A percentile compares a stretch with the other conserved stretches of the same genome.
Conservation (phyloP, 2,888 invertebrate species). For the Cactoblastis cactorum region DNA sequence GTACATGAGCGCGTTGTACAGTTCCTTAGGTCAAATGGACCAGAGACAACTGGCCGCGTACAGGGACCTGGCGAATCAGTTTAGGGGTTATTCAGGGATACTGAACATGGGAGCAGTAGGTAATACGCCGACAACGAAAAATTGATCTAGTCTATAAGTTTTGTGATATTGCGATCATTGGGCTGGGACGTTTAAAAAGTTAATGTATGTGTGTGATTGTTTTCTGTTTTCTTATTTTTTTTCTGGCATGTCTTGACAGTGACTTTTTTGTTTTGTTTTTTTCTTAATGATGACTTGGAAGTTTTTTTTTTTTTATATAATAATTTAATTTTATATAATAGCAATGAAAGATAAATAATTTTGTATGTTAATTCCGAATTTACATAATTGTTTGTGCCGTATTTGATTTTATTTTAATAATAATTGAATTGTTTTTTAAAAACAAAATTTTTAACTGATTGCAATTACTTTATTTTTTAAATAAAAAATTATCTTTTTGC, state of each 20-base stretch:
- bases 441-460: too few species aligned
- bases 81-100: constrained; percentile 53
- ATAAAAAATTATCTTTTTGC: not conserved
- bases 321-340: too few species aligned
- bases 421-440: too few species aligned
- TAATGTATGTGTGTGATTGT: too few species aligned
- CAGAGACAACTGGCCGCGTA: constrained; percentile 65
- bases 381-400: not conserved
- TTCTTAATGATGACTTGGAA: too few species aligned
- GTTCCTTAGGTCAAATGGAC: constrained; percentile 60
- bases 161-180: constrained; percentile 21
- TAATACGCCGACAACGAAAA: constrained; percentile 65
- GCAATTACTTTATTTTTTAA: not conserved
- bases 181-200: not conserved
- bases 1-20: constrained; percentile 64
- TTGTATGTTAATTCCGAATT: too few species aligned
- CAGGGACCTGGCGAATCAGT: constrained; percentile 61
- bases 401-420: too few species aligned
- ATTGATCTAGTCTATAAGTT: constrained; percentile 41
- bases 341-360: too few species aligned
- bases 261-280: too few species aligned
- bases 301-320: too few species aligned
- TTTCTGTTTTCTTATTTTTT: too few species aligned
- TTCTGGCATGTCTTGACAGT: too few species aligned
- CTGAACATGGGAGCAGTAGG: constrained; percentile 47